These are phyloP conservation scores for Poeciliopsis presidionis DNA, from an alignment of 2,797 vertebrate species.

Conservation along the genomic window DNA sequence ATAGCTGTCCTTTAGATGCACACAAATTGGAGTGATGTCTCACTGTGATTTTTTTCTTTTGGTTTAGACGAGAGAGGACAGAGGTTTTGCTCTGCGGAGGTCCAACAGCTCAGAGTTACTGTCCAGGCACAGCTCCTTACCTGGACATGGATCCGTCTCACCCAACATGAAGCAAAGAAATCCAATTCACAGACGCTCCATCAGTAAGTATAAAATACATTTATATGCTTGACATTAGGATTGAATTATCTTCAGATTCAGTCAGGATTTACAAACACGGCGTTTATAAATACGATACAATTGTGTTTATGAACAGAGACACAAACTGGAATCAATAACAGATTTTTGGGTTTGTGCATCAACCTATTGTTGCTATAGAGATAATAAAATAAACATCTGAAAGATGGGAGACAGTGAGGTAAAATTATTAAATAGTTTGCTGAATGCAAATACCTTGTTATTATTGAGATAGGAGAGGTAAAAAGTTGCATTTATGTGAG, in stretches of 20 bases:
- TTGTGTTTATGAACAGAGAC: background rate
- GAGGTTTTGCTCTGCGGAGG: slow-evolving; percentile 75
- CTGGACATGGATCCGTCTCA: slow-evolving; percentile 78
- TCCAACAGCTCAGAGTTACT: slow-evolving; percentile 89
- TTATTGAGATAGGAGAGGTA: no score
- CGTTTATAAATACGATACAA: background rate
- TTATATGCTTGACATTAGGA: background rate
- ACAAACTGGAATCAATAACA: background rate
- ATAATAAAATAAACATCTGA: background rate
- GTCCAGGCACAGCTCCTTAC: slow-evolving; percentile 80
- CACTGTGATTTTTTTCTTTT: background rate
- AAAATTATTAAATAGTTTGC: background rate
- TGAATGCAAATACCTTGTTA: no score
- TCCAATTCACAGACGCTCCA: slow-evolving; percentile 89
- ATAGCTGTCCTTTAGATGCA: background rate
- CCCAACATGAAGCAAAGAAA: slow-evolving; percentile 83
- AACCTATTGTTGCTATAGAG: background rate
- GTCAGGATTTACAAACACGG: background rate
- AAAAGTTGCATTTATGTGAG: background rate
- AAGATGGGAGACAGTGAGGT: background rate
- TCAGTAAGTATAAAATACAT: slow-evolving; percentile 84
- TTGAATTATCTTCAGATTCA: background rate
- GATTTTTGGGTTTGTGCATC: background rate
- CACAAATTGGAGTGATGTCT: background rate
- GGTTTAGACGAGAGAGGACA: slow-evolving; percentile 59